Conservation (phyloP, 1,140 invertebrate genomes). For the Lepidurus couesii region DNA sequence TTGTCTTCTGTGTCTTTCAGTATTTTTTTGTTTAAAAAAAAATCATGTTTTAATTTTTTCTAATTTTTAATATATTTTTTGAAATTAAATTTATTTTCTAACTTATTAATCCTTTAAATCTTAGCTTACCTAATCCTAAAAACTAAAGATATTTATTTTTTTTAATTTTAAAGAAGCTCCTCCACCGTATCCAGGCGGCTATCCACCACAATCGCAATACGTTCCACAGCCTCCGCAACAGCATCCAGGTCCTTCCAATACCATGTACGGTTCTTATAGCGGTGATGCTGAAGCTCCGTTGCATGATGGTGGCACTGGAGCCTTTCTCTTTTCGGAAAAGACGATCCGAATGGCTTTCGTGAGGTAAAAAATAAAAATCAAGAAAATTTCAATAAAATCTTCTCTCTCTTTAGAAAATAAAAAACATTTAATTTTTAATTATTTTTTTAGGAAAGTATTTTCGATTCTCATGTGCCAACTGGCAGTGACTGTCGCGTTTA, state of each 20-base stretch:
- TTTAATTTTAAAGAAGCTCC: background rate
- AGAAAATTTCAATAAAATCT: background rate
- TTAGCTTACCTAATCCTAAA: too few relatives aligned
- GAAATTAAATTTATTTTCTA: too few relatives aligned
- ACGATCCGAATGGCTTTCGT: conserved; percentile 32
- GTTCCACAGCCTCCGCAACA: background rate
- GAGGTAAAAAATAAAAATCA: conserved; percentile 30
- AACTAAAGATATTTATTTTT: background rate
- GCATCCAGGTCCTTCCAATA: background rate
- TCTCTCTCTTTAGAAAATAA: background rate
- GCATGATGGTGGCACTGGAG: background rate
- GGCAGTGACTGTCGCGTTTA: conserved; percentile 49
- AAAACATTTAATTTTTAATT: background rate
- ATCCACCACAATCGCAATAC: background rate
- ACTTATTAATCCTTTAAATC: too few relatives aligned
- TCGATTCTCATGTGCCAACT: conserved; percentile 52
- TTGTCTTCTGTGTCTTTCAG: too few relatives aligned
- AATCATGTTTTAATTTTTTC: too few relatives aligned
- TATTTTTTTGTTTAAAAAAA: too few relatives aligned
- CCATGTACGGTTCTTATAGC: conserved; percentile 23
- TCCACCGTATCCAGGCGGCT: background rate
- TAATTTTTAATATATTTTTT: too few relatives aligned
- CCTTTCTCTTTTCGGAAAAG: conserved; percentile 33
- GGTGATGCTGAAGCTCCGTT: background rate
- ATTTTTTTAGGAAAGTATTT: conserved; percentile 49